A percentile compares a stretch with the other conserved stretches of the same genome.
These are phyloP conservation scores for Syncerus caffer DNA, from an alignment of 2,797 vertebrate species.

Conservation along the genomic window DNA sequence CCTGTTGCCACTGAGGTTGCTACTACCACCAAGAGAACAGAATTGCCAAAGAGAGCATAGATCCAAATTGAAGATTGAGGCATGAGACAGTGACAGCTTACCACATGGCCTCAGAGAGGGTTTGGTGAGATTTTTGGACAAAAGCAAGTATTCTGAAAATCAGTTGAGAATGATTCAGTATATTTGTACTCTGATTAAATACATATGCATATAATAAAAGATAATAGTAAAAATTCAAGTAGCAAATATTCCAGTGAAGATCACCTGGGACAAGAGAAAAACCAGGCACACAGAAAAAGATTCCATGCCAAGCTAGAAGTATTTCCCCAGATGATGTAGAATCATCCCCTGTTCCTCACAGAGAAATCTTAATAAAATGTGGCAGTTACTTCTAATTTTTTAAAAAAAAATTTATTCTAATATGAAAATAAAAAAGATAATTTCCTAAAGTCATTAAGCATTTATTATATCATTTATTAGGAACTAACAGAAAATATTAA, in stretches of 20 bases:
- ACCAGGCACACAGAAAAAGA: not conserved
- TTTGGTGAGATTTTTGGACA: not conserved
- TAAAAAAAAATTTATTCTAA: not conserved
- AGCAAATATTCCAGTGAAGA: not conserved
- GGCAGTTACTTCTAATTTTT: not conserved
- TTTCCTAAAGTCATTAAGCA: not conserved
- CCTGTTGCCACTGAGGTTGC: not conserved
- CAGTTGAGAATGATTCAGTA: not conserved
- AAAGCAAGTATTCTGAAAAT: not conserved
- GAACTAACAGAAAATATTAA: slow-evolving; percentile 12
- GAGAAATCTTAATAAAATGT: not conserved
- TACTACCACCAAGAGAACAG: not conserved
- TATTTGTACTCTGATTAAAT: not conserved
- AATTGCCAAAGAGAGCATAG: slow-evolving; percentile 33
- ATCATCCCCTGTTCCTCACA: not conserved
- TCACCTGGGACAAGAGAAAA: not conserved
- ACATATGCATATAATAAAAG: not conserved
- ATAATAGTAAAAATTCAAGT: not conserved
- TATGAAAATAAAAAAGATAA: not conserved
- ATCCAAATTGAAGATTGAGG: not conserved
- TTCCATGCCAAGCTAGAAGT: not conserved
- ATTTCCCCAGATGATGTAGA: not conserved
- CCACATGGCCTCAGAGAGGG: not conserved
- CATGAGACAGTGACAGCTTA: not conserved
- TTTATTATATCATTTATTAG: not conserved